Evolutionary conservation across 2,797 vertebrate species (phyloP).

Genomic region (Rhyacichthys aspro): DNA sequence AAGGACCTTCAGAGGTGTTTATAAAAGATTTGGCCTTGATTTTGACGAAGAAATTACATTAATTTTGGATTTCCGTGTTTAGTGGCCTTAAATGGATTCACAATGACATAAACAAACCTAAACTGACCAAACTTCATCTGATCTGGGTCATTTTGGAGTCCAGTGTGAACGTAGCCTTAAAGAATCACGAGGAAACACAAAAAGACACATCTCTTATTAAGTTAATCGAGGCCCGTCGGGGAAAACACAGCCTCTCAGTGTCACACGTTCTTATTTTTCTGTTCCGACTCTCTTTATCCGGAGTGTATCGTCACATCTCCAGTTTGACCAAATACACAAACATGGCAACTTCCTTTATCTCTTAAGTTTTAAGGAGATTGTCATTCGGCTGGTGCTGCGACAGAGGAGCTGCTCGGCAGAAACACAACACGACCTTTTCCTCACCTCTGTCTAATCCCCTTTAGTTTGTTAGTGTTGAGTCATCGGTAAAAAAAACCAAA

Average conservation of each 20-base stretch:
- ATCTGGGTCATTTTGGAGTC: no score
- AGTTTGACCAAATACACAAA: constrained; percentile 18
- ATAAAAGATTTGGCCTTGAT: no score
- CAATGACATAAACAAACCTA: no score
- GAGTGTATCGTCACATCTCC: constrained; percentile 20
- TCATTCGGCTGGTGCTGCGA: constrained; percentile 50
- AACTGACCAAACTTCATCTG: no score
- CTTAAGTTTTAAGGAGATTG: constrained; percentile 4
- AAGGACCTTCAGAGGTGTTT: no score
- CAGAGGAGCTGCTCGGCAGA: constrained; percentile 32
- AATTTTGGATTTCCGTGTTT: no score
- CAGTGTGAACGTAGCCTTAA: no score
- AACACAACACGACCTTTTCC: constrained; percentile 1
- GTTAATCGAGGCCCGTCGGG: constrained; percentile 8
- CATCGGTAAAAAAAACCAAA: constrained; percentile 36
- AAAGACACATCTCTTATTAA: constrained; percentile 17
- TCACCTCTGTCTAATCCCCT: constrained; percentile 7
- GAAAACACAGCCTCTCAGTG: constrained; percentile 1
- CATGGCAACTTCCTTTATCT: constrained; percentile 14
- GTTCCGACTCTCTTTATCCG: constrained; percentile 14
- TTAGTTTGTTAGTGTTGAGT: constrained; percentile 64
- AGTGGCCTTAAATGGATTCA: no score
- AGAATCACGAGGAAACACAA: no score
- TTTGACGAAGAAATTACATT: no score
- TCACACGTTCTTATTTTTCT: constrained; percentile 17